Evolutionary conservation across 2,113 vertebrate genomes (phyloP), one percentile per base, ranked within the genome.

Genomic region (Sardina pilchardus): DNA sequence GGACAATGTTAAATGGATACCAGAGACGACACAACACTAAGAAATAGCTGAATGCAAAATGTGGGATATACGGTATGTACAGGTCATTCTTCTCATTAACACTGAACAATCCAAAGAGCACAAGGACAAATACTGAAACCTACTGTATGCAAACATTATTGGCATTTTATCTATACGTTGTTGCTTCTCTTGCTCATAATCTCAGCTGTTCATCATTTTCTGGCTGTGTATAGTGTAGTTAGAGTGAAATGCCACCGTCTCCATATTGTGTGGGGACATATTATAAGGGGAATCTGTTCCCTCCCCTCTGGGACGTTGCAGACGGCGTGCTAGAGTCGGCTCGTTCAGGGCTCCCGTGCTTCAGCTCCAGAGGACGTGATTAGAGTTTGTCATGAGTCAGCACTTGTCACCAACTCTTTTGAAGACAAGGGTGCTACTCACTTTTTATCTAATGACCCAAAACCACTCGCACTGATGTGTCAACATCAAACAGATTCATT

Each of bases 401-500:
- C 85, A 82, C 44, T 87, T 75, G 83, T 83, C 63, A 84, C 87
- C 67, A 86, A 87, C 42, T 84, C 43, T 88, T 85, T 81, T 85
- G 84, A 85, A 86, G 81, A 81, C 67, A 85, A 16, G 39, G 90
- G 47, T 78, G 59, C 82, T 47, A 86, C 86, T 67, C 50, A 80
- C 81, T 86, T 85, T 85, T 89, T 84, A 89, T 89, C 89, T 88
- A 88, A 86, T 85, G 88, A 82, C 75, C 85, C 85, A 86, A 90
- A 89, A 85, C 78, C 26, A 43, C 67, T 67, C 71, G 67, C 75
- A 88, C 85, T 88, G 83, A 84, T 86, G 87, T 86, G 85, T 90
- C 86, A 84, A 89, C 84, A 89, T 90, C 85, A 89, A 89, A 88
- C 87, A 81, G 83, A 88, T 84, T 82, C 86, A 85, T 86, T 75